Conservation (phyloP, 1,140 invertebrate genomes). For the Stegodyphus dumicola region DNA sequence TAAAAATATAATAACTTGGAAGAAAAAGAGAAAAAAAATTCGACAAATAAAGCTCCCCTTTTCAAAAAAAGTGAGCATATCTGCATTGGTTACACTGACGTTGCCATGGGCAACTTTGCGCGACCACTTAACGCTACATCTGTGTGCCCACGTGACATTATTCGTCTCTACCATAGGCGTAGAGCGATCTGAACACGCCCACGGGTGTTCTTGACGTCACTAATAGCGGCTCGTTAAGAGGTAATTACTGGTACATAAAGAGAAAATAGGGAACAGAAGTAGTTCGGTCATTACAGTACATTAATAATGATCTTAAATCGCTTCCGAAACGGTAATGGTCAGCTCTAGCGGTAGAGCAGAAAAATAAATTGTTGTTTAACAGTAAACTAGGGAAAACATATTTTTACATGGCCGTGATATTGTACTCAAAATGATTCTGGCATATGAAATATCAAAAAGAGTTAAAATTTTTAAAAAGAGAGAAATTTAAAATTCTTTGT, state of each 20-base stretch:
- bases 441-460: too few species aligned
- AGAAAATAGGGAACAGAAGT: not conserved
- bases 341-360: not conserved
- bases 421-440: too few species aligned
- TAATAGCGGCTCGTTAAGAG: slow-evolving; percentile 56
- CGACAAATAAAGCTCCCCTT: not conserved
- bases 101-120: slow-evolving; percentile 60
- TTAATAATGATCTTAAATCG: slow-evolving; percentile 50
- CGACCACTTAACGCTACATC: slow-evolving; percentile 57
- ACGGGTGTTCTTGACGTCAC: slow-evolving; percentile 46
- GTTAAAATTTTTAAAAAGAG: too few species aligned
- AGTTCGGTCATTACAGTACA: slow-evolving; percentile 52
- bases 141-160: slow-evolving; percentile 40
- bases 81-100: slow-evolving; percentile 50
- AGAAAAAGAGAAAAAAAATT: not conserved
- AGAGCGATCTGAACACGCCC: slow-evolving; percentile 11
- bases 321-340: slow-evolving; percentile 28
- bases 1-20: slow-evolving; percentile 36
- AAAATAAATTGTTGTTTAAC: slow-evolving; percentile 4
- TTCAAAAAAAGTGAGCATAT: slow-evolving; percentile 20
- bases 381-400: not conserved
- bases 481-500: too few species aligned
- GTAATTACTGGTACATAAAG: slow-evolving; percentile 48
- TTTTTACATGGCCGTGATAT: too few species aligned
- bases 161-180: slow-evolving; percentile 10